These are phyloP conservation scores for Haliclystus octoradiatus DNA, from an alignment of 30 jellyfish, hydroid and myxozoan species.

Conservation along the genomic window DNA sequence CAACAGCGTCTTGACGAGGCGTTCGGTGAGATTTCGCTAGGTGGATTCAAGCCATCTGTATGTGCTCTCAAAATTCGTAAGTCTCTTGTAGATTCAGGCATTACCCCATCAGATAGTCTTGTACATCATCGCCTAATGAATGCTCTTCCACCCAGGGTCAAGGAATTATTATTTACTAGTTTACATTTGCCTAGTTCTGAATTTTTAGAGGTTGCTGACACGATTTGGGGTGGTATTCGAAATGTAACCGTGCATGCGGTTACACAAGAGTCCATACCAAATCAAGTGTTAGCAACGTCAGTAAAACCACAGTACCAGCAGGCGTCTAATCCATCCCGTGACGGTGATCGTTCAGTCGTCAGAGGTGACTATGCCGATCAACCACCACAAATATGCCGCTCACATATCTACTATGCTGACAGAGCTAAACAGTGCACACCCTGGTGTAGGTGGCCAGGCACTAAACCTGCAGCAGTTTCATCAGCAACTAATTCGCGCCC, in stretches of 20 bases:
- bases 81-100: not conserved
- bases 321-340: not conserved
- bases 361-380: not conserved
- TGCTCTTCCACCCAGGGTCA: not conserved
- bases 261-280: not conserved
- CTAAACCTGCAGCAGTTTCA: not conserved
- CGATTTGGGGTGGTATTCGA: not conserved
- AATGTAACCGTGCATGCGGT: not conserved
- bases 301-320: not conserved
- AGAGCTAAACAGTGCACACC: not conserved
- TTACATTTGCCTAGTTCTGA: not conserved
- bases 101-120: not conserved
- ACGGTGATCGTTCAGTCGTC: not conserved
- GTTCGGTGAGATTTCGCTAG: not conserved
- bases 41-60: not conserved
- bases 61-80: not conserved
- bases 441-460: not conserved
- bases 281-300: not conserved
- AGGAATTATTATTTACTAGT: not conserved
- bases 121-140: not conserved
- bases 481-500: too few species aligned
- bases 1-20: constrained; percentile 2
- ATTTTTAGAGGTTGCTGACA: not conserved
- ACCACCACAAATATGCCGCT: not conserved
- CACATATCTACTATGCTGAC: not conserved